phyloP scores from a whole-genome alignment of 2,888 invertebrate species.

The Octodonta nipae region DNA sequence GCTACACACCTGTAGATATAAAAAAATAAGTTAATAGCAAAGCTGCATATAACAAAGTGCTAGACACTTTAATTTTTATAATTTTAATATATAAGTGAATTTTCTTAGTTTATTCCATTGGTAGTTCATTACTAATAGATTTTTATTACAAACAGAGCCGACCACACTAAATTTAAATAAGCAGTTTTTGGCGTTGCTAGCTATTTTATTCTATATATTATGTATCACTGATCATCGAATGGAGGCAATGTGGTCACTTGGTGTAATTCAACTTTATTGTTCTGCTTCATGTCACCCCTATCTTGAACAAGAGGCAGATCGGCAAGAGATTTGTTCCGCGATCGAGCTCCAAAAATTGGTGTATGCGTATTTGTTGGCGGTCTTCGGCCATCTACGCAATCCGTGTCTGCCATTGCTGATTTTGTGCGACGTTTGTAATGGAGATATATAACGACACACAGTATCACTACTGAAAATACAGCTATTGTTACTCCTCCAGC shows the following conservation, averaged over 20 bases:
- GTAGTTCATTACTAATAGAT: conserved; percentile 17
- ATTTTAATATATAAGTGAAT: conserved; percentile 1
- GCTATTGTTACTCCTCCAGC: conserved; percentile 70
- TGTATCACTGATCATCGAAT: conserved; percentile 16
- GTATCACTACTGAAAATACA: conserved; percentile 53
- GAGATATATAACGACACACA: conserved; percentile 53
- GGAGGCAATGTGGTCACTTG: conserved; percentile 27
- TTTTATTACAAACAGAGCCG: conserved; percentile 24
- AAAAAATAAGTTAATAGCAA: conserved; percentile 28
- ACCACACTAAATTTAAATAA: conserved; percentile 24
- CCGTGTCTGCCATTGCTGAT: conserved; percentile 24
- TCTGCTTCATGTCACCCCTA: conserved; percentile 19
- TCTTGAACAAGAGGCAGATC: conserved; percentile 17
- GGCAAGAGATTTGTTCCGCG: conserved; percentile 23
- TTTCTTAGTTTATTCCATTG: conserved; percentile 14
- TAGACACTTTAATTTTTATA: conserved; percentile 12
- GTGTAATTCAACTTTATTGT: conserved; percentile 23
- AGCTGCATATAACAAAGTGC: conserved; percentile 34
- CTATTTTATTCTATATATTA: conserved; percentile 14
- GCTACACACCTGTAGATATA: conserved; percentile 18
- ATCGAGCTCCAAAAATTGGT: conserved; percentile 31
- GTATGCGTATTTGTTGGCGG: conserved; percentile 19
- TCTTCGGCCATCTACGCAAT: conserved; percentile 30
- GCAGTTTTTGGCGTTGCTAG: conserved; percentile 10
- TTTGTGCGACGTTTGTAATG: conserved; percentile 47